These are phyloP conservation scores for Leptopilina boulardi DNA, from an alignment of 1,140 invertebrate genomes.

Conservation along the genomic window DNA sequence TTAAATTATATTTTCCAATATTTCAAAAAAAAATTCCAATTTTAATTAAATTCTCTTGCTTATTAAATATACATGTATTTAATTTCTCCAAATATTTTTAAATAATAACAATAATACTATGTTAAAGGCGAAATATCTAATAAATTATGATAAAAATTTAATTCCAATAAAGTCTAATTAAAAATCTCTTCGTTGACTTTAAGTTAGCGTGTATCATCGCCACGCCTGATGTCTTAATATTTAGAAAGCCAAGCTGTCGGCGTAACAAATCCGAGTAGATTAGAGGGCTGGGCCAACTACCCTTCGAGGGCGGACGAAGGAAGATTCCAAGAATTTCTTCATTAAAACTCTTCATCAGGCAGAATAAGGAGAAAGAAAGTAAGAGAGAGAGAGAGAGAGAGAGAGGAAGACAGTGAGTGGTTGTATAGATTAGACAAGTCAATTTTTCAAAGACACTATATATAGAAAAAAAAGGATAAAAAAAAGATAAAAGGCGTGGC, in stretches of 20 bases:
- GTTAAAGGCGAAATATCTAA: neutral
- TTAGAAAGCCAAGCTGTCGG: constrained; percentile 12
- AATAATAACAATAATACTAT: too few relatives aligned
- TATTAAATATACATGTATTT: too few relatives aligned
- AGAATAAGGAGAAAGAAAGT: neutral
- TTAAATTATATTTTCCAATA: too few relatives aligned
- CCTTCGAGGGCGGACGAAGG: neutral
- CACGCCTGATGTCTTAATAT: constrained; percentile 18
- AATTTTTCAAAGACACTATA: neutral
- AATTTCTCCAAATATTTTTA: too few relatives aligned
- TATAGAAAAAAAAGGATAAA: neutral
- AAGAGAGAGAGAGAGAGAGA: too few relatives aligned
- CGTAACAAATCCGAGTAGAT: constrained; percentile 17
- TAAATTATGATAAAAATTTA: neutral
- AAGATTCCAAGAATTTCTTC: constrained; percentile 23
- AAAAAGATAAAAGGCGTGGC: neutral
- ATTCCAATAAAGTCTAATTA: constrained; percentile 7
- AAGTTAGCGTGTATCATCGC: neutral
- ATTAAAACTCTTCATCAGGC: constrained; percentile 13
- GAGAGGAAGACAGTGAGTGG: too few relatives aligned
- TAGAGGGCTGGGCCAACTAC: constrained; percentile 17
- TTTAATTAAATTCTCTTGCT: too few relatives aligned
- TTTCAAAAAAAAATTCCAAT: too few relatives aligned
- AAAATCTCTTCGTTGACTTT: neutral
- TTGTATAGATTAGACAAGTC: neutral